These are phyloP conservation scores for Tinamus major DNA, from an alignment of 2,797 vertebrate species.

Conservation along the genomic window DNA sequence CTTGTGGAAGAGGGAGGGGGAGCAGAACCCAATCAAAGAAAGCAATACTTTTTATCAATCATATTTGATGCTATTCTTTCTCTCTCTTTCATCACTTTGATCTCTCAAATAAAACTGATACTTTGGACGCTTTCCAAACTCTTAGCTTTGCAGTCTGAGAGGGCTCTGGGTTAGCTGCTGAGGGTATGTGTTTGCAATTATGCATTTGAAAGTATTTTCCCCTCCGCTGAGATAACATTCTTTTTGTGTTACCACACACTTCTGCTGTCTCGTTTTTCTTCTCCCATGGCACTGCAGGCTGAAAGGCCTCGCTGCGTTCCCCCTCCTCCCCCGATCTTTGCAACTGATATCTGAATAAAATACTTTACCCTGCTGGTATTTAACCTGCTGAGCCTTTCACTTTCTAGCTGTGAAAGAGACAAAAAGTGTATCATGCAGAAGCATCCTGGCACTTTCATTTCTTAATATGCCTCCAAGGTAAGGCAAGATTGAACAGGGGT, in stretches of 20 bases:
- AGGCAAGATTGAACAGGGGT: slow-evolving; percentile 42
- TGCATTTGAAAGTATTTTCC: slow-evolving; percentile 76
- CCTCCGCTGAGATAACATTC: slow-evolving; percentile 75
- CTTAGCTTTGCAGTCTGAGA: slow-evolving; percentile 68
- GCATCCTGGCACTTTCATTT: slow-evolving; percentile 51
- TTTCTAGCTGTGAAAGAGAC: slow-evolving; percentile 71
- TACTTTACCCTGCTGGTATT: slow-evolving; percentile 72
- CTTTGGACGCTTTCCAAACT: slow-evolving; percentile 73
- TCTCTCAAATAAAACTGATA: slow-evolving; percentile 78
- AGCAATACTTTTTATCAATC: slow-evolving; percentile 78
- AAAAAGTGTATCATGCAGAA: slow-evolving; percentile 63
- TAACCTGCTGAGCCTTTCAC: slow-evolving; percentile 75
- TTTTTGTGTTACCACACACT: slow-evolving; percentile 78
- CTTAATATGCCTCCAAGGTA: slow-evolving; percentile 52
- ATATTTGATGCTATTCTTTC: slow-evolving; percentile 76
- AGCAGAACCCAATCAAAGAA: slow-evolving; percentile 72
- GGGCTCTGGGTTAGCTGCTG: slow-evolving; percentile 70
- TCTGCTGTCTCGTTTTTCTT: slow-evolving; percentile 76
- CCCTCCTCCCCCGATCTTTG: slow-evolving; percentile 63
- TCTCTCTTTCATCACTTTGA: slow-evolving; percentile 74
- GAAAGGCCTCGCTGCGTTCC: slow-evolving; percentile 61
- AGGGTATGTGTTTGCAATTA: slow-evolving; percentile 78
- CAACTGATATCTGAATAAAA: slow-evolving; percentile 76
- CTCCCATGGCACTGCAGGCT: slow-evolving; percentile 69
- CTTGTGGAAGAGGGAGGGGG: slow-evolving; percentile 51